Percentiles rank a stretch among this genome's conserved stretches.
These are phyloP conservation scores for Corynorhinus townsendii DNA, from an alignment of 2,113 vertebrate species.

Conservation along the genomic window DNA sequence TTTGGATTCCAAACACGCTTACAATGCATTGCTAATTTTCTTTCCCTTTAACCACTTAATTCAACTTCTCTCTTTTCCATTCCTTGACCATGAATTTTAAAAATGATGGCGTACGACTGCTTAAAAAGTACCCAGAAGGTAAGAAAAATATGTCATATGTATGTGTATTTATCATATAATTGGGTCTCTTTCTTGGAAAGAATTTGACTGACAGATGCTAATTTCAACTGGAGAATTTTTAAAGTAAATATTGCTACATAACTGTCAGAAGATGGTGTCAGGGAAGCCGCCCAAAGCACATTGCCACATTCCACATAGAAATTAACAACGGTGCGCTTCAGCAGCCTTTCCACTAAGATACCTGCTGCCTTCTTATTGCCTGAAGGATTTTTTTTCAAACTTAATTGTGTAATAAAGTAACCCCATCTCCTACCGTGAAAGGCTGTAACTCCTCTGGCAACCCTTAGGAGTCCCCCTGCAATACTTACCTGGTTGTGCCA, in stretches of 20 bases:
- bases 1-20: neutral
- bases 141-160: neutral
- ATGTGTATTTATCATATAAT: neutral
- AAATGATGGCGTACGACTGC: neutral
- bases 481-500: neutral
- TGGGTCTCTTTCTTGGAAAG: neutral
- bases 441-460: neutral
- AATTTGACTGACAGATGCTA: neutral
- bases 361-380: neutral
- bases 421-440: neutral
- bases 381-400: neutral
- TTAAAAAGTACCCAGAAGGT: neutral
- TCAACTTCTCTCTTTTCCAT: slow-evolving; percentile 3
- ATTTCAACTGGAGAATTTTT: neutral
- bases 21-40: neutral
- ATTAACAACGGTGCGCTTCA: neutral
- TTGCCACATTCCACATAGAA: neutral
- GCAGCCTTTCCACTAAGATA: neutral
- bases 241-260: neutral
- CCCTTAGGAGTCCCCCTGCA: neutral
- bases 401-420: slow-evolving; percentile 19
- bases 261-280: neutral
- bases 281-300: neutral
- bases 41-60: neutral
- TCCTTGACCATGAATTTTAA: neutral